phyloP scores from a whole-genome alignment of 1,140 invertebrate genomes.

The Popillia japonica region DNA sequence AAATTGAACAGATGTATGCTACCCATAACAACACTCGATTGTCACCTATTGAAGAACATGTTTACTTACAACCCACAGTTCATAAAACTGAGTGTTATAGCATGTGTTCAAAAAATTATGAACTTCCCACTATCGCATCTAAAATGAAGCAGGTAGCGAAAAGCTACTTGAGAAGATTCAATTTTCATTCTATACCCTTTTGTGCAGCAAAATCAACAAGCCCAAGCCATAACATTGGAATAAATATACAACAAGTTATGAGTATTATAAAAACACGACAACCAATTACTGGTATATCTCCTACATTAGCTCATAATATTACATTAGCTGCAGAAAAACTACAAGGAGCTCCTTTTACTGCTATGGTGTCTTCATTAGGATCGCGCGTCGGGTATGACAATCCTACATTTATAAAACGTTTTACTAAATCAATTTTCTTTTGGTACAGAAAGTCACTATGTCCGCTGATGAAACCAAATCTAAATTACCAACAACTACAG shows the following conservation, averaged over 20 bases:
- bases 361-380: slow-evolving; percentile 53
- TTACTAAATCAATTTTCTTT: slow-evolving; percentile 15
- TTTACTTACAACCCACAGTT: slow-evolving; percentile 38
- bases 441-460: slow-evolving; percentile 49
- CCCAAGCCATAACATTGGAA: slow-evolving; percentile 66
- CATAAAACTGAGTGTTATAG: slow-evolving; percentile 46
- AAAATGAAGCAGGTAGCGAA: slow-evolving; percentile 63
- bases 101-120: slow-evolving; percentile 57
- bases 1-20: slow-evolving; percentile 12
- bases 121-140: slow-evolving; percentile 64
- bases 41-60: slow-evolving; percentile 38
- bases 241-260: slow-evolving; percentile 67
- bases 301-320: slow-evolving; percentile 59
- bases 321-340: slow-evolving; percentile 56
- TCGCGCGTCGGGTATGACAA: slow-evolving; percentile 46
- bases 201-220: slow-evolving; percentile 64
- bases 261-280: slow-evolving; percentile 64
- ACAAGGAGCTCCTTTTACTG: slow-evolving; percentile 50
- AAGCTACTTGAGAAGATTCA: slow-evolving; percentile 61
- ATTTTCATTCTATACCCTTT: slow-evolving; percentile 65
- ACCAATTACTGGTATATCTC: slow-evolving; percentile 55
- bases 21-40: slow-evolving; percentile 12
- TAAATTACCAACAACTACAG: slow-evolving; percentile 56
- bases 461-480: slow-evolving; percentile 50
- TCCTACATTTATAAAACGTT: not conserved